These are phyloP conservation scores for Melipona bicolor DNA, from an alignment of 2,888 invertebrate species.

Conservation along the genomic window DNA sequence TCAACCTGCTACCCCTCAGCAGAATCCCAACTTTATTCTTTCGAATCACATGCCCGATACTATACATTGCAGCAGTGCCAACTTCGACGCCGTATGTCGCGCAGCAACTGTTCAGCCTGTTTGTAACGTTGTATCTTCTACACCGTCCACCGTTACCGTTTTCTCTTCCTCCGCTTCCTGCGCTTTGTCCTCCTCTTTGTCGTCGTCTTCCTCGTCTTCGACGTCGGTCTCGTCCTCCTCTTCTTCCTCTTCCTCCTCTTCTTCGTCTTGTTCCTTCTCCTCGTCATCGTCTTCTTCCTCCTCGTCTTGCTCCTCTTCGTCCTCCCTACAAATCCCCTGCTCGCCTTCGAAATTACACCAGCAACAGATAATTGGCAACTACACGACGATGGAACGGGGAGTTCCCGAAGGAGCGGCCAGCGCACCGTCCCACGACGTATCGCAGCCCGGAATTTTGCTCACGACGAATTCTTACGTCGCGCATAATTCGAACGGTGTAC, in stretches of 20 bases:
- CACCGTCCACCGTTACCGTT: background rate
- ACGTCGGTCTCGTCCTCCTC: slow-evolving; percentile 33
- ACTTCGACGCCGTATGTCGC: background rate
- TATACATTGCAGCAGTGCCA: background rate
- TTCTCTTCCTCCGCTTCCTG: slow-evolving; percentile 51
- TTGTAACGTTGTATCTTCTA: background rate
- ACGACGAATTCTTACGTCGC: slow-evolving; percentile 66
- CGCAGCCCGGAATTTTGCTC: slow-evolving; percentile 64
- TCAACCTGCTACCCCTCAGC: slow-evolving; percentile 1
- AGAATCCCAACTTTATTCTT: slow-evolving; percentile 8
- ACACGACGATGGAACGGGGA: slow-evolving; percentile 86
- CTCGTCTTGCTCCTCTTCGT: slow-evolving; percentile 44
- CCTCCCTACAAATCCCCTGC: slow-evolving; percentile 74
- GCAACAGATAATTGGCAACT: slow-evolving; percentile 51
- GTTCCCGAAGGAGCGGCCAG: slow-evolving; percentile 91
- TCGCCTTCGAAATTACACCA: slow-evolving; percentile 81
- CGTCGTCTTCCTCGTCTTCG: slow-evolving; percentile 36
- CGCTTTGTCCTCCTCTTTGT: slow-evolving; percentile 52
- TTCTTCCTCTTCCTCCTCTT: slow-evolving; percentile 40
- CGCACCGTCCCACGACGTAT: slow-evolving; percentile 87
- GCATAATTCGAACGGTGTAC: slow-evolving; percentile 80
- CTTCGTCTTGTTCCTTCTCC: slow-evolving; percentile 36
- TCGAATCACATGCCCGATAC: slow-evolving; percentile 28
- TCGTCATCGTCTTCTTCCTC: slow-evolving; percentile 42
- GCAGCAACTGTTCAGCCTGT: background rate